Evolutionary conservation across 2,797 vertebrate genomes (phyloP).

Genomic region (Chelon labrosus): DNA sequence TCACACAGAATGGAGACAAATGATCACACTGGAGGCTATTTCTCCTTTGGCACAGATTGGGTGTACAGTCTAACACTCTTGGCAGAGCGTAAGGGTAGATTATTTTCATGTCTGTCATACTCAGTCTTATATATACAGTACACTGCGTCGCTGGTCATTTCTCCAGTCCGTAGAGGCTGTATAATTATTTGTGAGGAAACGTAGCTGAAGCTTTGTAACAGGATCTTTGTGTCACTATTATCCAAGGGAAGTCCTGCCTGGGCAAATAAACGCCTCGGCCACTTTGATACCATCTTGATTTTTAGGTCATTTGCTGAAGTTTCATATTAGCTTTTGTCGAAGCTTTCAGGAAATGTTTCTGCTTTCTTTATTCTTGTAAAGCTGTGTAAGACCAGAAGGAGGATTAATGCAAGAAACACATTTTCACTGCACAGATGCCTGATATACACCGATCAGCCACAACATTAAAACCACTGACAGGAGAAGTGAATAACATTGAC

Average conservation of each 20-base stretch:
- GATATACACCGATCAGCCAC: too few species aligned
- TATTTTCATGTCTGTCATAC: not conserved
- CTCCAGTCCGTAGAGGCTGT: not conserved
- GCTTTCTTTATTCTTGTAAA: too few species aligned
- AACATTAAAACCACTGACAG: too few species aligned
- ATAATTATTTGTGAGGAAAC: not conserved
- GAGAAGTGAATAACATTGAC: too few species aligned
- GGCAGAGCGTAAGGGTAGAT: not conserved
- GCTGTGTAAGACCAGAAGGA: too few species aligned
- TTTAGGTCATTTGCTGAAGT: too few species aligned
- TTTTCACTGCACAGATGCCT: too few species aligned
- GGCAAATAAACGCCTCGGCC: not conserved
- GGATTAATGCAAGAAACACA: too few species aligned
- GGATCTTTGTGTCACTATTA: not conserved
- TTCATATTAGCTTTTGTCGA: too few species aligned
- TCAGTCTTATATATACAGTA: not conserved
- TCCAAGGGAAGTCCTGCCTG: not conserved
- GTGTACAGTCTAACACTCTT: not conserved
- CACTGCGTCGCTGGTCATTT: too few species aligned
- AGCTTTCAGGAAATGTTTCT: too few species aligned
- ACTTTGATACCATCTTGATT: too few species aligned
- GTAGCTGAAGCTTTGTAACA: not conserved
- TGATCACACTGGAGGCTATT: not conserved
- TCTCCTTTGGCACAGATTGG: not conserved
- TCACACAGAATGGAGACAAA: conserved; percentile 11